Percentiles rank a stretch among this genome's conserved stretches.
Evolutionary conservation across 2,113 vertebrate species (phyloP).

Genomic region (Eretmochelys imbricata): DNA sequence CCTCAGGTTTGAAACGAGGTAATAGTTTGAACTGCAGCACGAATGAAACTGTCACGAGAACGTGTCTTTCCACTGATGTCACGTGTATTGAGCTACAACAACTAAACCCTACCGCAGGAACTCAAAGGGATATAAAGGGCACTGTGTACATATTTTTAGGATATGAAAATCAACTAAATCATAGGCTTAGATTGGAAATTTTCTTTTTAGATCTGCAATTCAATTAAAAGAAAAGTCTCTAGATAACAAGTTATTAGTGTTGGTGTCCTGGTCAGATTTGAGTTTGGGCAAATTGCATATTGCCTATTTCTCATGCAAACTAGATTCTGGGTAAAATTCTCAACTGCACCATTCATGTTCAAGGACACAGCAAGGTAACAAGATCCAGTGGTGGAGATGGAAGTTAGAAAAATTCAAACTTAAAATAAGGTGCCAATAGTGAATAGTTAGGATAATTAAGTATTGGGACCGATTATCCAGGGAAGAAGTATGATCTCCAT

Average conservation of each 20-base stretch:
- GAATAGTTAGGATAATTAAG: constrained; percentile 5
- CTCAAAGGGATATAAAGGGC: not conserved
- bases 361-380: not conserved
- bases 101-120: not conserved
- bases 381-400: not conserved
- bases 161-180: not conserved
- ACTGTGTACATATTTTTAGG: not conserved
- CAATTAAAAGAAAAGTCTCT: not conserved
- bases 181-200: no score
- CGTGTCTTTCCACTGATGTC: not conserved
- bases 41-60: not conserved
- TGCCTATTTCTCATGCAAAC: not conserved
- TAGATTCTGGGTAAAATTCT: not conserved
- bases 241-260: not conserved
- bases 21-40: constrained; percentile 12
- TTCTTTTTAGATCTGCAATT: not conserved
- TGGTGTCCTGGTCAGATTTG: no score
- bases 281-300: not conserved
- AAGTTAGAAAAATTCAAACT: not conserved
- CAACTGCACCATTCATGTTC: not conserved
- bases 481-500: not conserved
- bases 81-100: not conserved
- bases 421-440: not conserved
- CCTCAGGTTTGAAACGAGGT: not conserved
- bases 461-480: not conserved